Conservation (phyloP, 1,140 invertebrate genomes). For the Trichonephila inaurata region DNA sequence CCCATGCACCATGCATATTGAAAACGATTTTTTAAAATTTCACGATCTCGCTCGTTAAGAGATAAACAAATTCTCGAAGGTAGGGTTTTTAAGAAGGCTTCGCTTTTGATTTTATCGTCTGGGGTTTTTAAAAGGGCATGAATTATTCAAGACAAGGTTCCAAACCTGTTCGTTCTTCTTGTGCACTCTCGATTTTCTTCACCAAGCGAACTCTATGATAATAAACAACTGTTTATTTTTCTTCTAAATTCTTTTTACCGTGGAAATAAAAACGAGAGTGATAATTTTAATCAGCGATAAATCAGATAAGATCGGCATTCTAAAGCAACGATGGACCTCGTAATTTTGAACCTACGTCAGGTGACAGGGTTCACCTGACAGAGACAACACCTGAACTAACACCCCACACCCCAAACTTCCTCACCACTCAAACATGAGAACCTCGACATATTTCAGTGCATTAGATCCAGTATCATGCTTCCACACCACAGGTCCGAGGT, state of each 20-base stretch:
- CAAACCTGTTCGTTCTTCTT: background rate
- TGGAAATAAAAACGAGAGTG: no score
- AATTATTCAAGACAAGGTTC: background rate
- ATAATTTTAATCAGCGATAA: no score
- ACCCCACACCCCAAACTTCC: no score
- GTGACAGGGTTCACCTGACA: no score
- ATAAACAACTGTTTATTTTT: background rate
- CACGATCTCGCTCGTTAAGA: background rate
- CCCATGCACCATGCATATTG: background rate
- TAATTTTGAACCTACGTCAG: no score
- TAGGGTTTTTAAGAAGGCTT: background rate
- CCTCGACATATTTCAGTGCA: no score
- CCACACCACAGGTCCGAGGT: no score
- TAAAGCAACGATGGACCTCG: no score
- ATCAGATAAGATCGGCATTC: no score
- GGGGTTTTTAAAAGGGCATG: background rate
- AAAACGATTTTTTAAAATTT: background rate
- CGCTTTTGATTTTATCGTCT: background rate
- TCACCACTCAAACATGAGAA: no score
- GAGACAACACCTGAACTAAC: no score
- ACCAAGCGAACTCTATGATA: background rate
- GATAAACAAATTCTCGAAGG: slow-evolving; percentile 7
- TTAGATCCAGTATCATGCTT: no score
- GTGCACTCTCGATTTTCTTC: background rate
- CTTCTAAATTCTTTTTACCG: background rate